Percentiles rank a stretch among this genome's conserved stretches.
Evolutionary conservation across 2,888 invertebrate genomes (phyloP).

Genomic region (Cephus spinipes): DNA sequence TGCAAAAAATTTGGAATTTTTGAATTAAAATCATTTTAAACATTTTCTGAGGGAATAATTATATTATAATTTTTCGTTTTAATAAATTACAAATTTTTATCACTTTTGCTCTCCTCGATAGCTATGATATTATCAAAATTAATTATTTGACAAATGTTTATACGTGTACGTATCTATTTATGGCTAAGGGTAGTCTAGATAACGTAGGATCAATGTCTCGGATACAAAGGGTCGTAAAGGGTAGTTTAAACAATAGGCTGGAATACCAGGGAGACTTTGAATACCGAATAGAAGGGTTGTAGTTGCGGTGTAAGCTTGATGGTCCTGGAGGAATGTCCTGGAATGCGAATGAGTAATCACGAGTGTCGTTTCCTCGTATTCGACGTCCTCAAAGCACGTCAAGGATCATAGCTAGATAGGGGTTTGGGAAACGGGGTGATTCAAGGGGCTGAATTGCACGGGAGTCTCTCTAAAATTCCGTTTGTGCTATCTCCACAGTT

Average conservation of each 20-base stretch:
- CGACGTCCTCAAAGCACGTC: constrained; percentile 1
- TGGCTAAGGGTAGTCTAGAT: neutral
- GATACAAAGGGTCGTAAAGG: constrained; percentile 28
- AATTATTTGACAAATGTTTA: neutral
- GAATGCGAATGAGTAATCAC: constrained; percentile 51
- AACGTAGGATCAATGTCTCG: neutral
- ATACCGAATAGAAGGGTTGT: constrained; percentile 1
- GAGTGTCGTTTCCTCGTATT: constrained; percentile 39
- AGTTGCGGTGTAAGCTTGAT: constrained; percentile 24
- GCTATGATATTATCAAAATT: neutral
- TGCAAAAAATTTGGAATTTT: neutral
- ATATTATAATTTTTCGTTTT: neutral
- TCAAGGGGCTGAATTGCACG: constrained; percentile 36
- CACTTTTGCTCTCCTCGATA: neutral
- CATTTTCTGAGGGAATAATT: neutral
- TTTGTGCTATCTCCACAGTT: constrained; percentile 33
- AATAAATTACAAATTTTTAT: neutral
- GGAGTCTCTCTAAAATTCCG: constrained; percentile 31
- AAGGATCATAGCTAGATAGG: constrained; percentile 1
- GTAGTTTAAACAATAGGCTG: constrained; percentile 36
- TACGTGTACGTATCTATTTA: neutral
- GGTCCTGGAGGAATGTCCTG: constrained; percentile 37
- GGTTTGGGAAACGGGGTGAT: constrained; percentile 30
- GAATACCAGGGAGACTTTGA: neutral
- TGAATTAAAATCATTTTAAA: neutral